Evolutionary conservation across 1,140 invertebrate species (phyloP).

Genomic region (Platyura marginata): DNA sequence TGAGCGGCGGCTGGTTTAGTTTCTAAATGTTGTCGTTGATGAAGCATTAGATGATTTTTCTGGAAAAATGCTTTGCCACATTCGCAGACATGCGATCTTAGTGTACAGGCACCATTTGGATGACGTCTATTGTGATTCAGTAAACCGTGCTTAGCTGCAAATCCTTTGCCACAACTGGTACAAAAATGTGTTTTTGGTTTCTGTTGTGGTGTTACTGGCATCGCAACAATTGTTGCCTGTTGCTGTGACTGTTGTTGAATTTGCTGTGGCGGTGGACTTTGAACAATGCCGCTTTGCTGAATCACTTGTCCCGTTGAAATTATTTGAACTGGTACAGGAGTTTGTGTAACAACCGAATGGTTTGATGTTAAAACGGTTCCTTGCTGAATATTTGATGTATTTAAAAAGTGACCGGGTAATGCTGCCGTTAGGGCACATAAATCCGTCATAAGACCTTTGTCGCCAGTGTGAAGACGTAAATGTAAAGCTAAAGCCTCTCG

Average conservation of each 20-base stretch:
- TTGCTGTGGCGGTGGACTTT: slow-evolving; percentile 19
- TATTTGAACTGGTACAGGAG: slow-evolving; percentile 23
- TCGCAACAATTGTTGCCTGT: slow-evolving; percentile 12
- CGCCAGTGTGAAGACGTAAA: slow-evolving; percentile 61
- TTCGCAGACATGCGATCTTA: slow-evolving; percentile 63
- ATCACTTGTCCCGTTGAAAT: slow-evolving; percentile 24
- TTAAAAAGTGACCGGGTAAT: slow-evolving; percentile 42
- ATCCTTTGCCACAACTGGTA: slow-evolving; percentile 64
- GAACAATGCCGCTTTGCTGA: slow-evolving; percentile 19
- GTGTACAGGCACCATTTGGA: slow-evolving; percentile 58
- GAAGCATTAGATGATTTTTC: slow-evolving; percentile 61
- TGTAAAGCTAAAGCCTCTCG: slow-evolving; percentile 60
- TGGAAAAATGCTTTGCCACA: slow-evolving; percentile 78
- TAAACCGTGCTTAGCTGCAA: slow-evolving; percentile 62
- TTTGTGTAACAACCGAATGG: slow-evolving; percentile 20
- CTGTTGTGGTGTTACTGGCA: slow-evolving; percentile 25
- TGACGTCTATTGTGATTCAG: slow-evolving; percentile 56
- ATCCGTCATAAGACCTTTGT: slow-evolving; percentile 67
- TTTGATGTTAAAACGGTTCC: slow-evolving; percentile 21
- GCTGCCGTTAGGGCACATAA: slow-evolving; percentile 62
- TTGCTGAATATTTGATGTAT: slow-evolving; percentile 31
- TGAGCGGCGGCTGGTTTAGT: slow-evolving; percentile 31
- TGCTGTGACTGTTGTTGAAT: slow-evolving; percentile 16
- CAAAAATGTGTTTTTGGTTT: slow-evolving; percentile 62
- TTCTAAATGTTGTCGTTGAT: slow-evolving; percentile 67